A percentile compares a stretch with the other conserved stretches of the same genome.
phyloP scores from a whole-genome alignment of 2,888 invertebrate species.

The Venusia cambrica region DNA sequence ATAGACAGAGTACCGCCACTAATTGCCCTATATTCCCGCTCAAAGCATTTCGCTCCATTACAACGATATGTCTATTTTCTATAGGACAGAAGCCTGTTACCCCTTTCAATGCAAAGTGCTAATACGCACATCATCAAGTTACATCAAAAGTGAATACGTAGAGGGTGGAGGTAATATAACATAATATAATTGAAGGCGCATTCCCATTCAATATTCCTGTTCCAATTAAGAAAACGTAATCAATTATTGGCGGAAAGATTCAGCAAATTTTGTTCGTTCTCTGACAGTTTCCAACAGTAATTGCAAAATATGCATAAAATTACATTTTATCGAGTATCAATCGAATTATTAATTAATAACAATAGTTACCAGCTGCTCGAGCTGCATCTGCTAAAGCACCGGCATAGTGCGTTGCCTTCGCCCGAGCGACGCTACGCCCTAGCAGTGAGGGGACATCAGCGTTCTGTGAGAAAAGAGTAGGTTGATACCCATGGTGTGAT shows the following conservation, averaged over 20 bases:
- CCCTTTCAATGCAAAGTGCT: conserved; percentile 22
- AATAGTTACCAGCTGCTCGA: conserved; percentile 72
- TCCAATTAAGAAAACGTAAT: too few relatives aligned
- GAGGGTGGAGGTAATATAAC: too few relatives aligned
- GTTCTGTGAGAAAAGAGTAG: conserved; percentile 42
- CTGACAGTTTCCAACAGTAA: too few relatives aligned
- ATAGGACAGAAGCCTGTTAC: conserved; percentile 7
- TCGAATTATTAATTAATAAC: too few relatives aligned
- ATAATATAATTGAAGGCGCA: conserved; percentile 22
- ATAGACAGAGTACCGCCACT: conserved; percentile 3
- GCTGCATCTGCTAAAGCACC: conserved; percentile 77
- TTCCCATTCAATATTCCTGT: too few relatives aligned
- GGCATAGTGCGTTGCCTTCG: conserved; percentile 76
- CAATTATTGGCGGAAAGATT: too few relatives aligned
- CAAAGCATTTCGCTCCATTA: conserved; percentile 8
- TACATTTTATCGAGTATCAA: too few relatives aligned
- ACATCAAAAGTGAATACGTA: too few relatives aligned
- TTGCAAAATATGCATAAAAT: too few relatives aligned
- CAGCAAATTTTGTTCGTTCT: too few relatives aligned
- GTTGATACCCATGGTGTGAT: too few relatives aligned
- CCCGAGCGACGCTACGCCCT: conserved; percentile 75
- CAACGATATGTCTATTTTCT: conserved; percentile 12
- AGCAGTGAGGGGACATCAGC: conserved; percentile 75
- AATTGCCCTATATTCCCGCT: conserved; percentile 10
- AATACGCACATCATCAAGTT: conserved; percentile 20